A percentile compares a stretch with the other conserved stretches of the same genome.
These are phyloP conservation scores for Zoanthus solanderi DNA, from an alignment of 92 coral and sea anemone genomes.

Conservation along the genomic window DNA sequence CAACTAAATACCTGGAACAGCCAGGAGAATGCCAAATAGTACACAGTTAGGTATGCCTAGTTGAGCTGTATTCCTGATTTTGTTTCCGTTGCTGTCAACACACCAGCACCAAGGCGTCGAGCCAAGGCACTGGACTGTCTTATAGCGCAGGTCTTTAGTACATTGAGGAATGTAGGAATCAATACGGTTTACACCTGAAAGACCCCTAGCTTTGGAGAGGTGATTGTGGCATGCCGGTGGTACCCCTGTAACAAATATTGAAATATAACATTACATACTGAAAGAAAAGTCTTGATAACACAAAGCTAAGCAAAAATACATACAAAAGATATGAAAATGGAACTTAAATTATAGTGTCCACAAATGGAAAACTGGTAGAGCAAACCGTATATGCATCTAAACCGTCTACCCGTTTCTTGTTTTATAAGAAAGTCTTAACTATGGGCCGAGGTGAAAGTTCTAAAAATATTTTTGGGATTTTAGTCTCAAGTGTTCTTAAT, in stretches of 20 bases:
- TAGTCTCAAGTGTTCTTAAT: too few relatives aligned
- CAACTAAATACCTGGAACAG: neutral
- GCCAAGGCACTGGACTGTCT: constrained; percentile 78
- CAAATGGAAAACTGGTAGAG: too few relatives aligned
- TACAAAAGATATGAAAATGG: too few relatives aligned
- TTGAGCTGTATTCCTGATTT: constrained; percentile 38
- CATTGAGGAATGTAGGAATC: constrained; percentile 87
- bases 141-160: constrained; percentile 77
- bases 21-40: neutral
- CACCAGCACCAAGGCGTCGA: constrained; percentile 93
- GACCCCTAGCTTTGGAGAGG: constrained; percentile 66
- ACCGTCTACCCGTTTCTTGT: too few relatives aligned
- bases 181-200: constrained; percentile 66
- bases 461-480: too few relatives aligned
- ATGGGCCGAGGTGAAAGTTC: too few relatives aligned
- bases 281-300: neutral
- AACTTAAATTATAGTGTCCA: too few relatives aligned
- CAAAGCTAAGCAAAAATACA: neutral
- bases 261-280: neutral
- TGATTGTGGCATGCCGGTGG: constrained; percentile 72
- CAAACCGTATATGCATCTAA: too few relatives aligned
- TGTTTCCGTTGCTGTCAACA: constrained; percentile 83
- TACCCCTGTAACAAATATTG: constrained; percentile 33
- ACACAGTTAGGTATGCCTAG: constrained; percentile 12
- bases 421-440: too few relatives aligned